Evolutionary conservation across 2,888 invertebrate species (phyloP), one percentile per base, ranked within the genome.

Genomic region (Pseudococcus longispinus): DNA sequence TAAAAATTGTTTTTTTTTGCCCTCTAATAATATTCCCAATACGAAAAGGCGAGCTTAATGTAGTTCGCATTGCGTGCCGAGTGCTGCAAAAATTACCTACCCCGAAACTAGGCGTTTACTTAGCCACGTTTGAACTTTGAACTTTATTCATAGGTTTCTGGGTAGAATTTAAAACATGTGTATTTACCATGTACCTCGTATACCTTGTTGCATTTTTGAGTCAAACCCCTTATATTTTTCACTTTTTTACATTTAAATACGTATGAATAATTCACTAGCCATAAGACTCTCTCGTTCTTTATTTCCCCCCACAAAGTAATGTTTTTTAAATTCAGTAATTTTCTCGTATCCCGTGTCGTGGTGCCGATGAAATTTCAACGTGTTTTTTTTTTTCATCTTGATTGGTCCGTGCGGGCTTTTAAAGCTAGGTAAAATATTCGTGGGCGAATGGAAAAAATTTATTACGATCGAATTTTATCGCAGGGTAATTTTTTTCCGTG

Each of bases 211-310:
- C 77, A 80, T 80, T 42, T 80, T 80, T 42, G 18, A 42, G 23
- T 60, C 13, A 2, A 60, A 23, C 60, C 60, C 42, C 77, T 42
- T 80, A 42, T n/a, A 80, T 23, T 80, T 80, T 80, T 80, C 77
- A 80, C 77, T 77, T 29, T 77, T 77, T 77, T 9, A 77, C 13
- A 80, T 80, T 80, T 80, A 80, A 80, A 80, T 80, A 80, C 42
- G 77, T 80, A 80, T 80, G 77, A 80, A 80, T 80, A 42, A 80
- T 80, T 80, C 77, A 80, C 77, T 13, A 80, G 77, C 9, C 0
- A 5, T 37, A 37, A 37, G 37, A 2, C 37, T 37, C 9, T 37
- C 37, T 37, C 37, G 9, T 37, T 37, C 37, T 80, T 80, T 80
- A 42, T 80, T 80, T n/a, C 2, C n/a, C 37, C 8, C 37, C 8